Conservation (phyloP, 1,140 invertebrate genomes). For the Ylistrum balloti region DNA sequence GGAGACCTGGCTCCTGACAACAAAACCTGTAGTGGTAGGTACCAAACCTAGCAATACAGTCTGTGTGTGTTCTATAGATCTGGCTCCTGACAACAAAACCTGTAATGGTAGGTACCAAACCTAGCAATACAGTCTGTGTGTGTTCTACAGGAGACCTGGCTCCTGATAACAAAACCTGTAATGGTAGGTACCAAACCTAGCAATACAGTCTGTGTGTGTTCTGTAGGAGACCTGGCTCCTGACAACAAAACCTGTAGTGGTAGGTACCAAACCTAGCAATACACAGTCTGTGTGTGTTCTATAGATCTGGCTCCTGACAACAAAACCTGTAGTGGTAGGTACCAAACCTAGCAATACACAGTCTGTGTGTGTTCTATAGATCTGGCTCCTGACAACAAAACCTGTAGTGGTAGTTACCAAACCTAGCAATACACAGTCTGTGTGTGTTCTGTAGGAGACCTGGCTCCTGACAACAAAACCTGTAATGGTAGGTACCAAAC, state of each 20-base stretch:
- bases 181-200: conserved; percentile 90
- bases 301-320: conserved; percentile 88
- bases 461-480: too few relatives aligned
- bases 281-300: too few relatives aligned
- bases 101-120: conserved; percentile 87
- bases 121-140: too few relatives aligned
- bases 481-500: too few relatives aligned
- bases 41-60: too few relatives aligned
- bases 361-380: conserved; percentile 89
- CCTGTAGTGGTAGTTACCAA: conserved; percentile 85
- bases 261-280: too few relatives aligned
- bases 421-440: too few relatives aligned
- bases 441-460: too few relatives aligned
- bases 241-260: background rate
- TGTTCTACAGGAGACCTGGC: conserved; percentile 95
- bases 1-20: conserved; percentile 88
- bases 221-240: conserved; percentile 76
- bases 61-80: too few relatives aligned
- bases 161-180: conserved; percentile 83
- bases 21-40: conserved; percentile 86
- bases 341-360: conserved; percentile 43
- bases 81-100: background rate
- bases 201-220: conserved; percentile 88
- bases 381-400: conserved; percentile 85
- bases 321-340: conserved; percentile 86